phyloP scores from a whole-genome alignment of 2,113 vertebrate species.

The Axis porcinus region DNA sequence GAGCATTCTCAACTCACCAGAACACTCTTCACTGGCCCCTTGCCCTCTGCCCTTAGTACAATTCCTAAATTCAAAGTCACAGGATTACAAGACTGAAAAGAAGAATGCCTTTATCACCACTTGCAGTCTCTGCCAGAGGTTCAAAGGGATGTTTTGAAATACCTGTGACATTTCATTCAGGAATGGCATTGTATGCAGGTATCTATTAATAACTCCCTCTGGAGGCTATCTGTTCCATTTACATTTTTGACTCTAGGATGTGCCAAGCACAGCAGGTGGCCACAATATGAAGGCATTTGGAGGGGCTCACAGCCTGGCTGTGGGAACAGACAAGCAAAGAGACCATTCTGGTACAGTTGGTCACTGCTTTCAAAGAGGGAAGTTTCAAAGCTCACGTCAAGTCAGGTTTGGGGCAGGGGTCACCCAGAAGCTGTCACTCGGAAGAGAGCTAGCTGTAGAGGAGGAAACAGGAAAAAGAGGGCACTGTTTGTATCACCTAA shows the following conservation, averaged over 20 bases:
- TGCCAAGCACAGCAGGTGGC: not conserved
- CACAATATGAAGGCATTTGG: not conserved
- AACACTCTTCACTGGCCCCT: not conserved
- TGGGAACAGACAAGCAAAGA: not conserved
- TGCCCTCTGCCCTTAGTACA: not conserved
- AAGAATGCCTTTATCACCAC: not conserved
- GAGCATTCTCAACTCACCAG: not conserved
- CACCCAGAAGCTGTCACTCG: not conserved
- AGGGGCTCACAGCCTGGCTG: not conserved
- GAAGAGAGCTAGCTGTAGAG: not conserved
- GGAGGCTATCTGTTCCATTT: not conserved
- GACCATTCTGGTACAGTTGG: not conserved
- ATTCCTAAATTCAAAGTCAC: not conserved
- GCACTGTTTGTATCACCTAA: fast-evolving
- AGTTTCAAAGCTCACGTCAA: not conserved
- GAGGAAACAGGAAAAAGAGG: not conserved
- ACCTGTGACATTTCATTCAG: not conserved
- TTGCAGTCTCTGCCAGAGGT: not conserved
- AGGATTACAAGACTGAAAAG: not conserved
- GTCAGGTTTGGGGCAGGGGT: not conserved
- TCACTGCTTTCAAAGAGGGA: not conserved
- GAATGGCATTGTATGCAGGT: not conserved
- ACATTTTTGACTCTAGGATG: not conserved
- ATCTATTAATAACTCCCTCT: not conserved
- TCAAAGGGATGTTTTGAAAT: not conserved